Base-by-base conservation (phyloP, 1,140 invertebrate species). In the Acromyrmex heyeri region DNA sequence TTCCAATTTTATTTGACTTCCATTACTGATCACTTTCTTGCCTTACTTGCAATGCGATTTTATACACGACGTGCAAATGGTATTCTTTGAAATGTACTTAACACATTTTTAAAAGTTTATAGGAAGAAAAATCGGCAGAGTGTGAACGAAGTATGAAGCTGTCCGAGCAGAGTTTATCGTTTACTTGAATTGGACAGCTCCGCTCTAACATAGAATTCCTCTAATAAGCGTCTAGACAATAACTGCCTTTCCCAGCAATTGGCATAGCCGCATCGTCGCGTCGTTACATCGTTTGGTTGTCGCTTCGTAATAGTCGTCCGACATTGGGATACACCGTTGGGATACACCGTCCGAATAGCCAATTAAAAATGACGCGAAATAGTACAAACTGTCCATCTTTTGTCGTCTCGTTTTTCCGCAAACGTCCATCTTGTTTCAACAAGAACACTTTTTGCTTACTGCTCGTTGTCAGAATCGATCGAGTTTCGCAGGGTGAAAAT, bases 361-460 rank as follows among this genome's bases (percentile, higher is more conserved):
- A 75, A 83, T 83, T 83, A 83, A 83, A 83, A 83, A 73, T 83
- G 69, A 82, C 69, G 24, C 55, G 44, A 83, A 61, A 82, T 18
- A 59, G 12, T 48, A 57, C 48, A 16, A 61, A 82, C 14, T 75
- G 69, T 50, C 34, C n/a, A 16, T 34, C 27, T 34, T 62, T 75
- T 18, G 24, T 73, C 21, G 16, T 16, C 44, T 3, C 24, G 38
- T 18, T 48, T 48, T 12, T 27, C n/a, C 53, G 16, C n/a, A n/a
- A 57, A 83, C 30, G 57, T 75, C 24, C 57, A 61, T 73, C 18
- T 50, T 57, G 48, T 59, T 14, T 30, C 21, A 50, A 82, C 44
- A 8, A 38, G 34, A n/a, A 75, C 14, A 62, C n/a, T 21, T 59
- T 30, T 12, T 27, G 48, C 24, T 83, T 75, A 34, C 21, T 24